Conservation (phyloP, 1,140 invertebrate species). For the Macrobrachium nipponense region DNA sequence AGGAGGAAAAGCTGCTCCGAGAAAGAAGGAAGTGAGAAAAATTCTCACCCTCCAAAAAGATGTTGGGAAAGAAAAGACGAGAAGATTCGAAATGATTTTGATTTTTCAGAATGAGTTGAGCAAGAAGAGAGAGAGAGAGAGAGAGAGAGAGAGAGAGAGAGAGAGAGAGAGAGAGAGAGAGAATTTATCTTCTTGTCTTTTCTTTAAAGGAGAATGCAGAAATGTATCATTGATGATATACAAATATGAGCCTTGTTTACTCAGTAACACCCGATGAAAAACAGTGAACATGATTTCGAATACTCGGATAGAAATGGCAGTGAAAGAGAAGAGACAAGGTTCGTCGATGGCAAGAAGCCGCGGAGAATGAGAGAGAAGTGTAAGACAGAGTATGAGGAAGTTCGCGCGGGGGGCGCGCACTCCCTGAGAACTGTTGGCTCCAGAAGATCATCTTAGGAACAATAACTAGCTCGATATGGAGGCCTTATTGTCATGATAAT, state of each 20-base stretch:
- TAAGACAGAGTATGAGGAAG: constrained; percentile 5
- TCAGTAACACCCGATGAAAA: too few species aligned
- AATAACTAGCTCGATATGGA: constrained; percentile 62
- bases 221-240: too few species aligned
- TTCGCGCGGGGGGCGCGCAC: background rate
- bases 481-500: constrained; percentile 64
- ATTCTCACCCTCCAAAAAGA: too few species aligned
- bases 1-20: background rate
- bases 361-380: background rate
- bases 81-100: too few species aligned
- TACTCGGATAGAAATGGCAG: too few species aligned
- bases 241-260: too few species aligned
- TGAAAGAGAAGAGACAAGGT: too few species aligned
- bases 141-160: constrained; percentile 13
- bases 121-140: background rate
- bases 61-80: too few species aligned
- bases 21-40: background rate
- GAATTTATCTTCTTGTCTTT: too few species aligned
- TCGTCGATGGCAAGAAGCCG: background rate
- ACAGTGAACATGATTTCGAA: too few species aligned
- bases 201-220: too few species aligned
- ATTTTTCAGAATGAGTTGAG: too few species aligned
- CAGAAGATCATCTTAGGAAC: constrained; percentile 58
- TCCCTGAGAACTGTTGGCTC: background rate
- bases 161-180: background rate